Evolutionary conservation across 2,888 invertebrate genomes (phyloP).

Genomic region (Thymelicus sylvestris): DNA sequence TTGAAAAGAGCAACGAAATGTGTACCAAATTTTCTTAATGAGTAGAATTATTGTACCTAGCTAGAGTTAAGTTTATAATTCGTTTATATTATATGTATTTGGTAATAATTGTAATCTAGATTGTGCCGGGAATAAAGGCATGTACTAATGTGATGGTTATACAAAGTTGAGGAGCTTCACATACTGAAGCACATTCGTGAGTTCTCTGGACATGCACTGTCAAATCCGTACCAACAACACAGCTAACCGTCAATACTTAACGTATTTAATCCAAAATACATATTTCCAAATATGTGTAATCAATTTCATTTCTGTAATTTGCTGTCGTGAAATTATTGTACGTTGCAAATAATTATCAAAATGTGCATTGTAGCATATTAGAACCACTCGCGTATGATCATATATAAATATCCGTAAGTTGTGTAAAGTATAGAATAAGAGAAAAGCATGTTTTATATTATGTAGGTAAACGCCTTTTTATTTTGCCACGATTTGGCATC

Average conservation of each 20-base stretch:
- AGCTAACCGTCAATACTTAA: slow-evolving; percentile 18
- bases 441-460: slow-evolving; percentile 83
- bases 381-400: slow-evolving; percentile 69
- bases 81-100: slow-evolving; percentile 28
- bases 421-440: slow-evolving; percentile 81
- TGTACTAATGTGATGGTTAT: not conserved
- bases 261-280: slow-evolving; percentile 40
- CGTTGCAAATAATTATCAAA: slow-evolving; percentile 37
- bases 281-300: slow-evolving; percentile 43
- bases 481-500: slow-evolving; percentile 70
- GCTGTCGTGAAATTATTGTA: slow-evolving; percentile 34
- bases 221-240: slow-evolving; percentile 35
- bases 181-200: not conserved
- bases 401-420: slow-evolving; percentile 64
- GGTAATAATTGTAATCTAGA: slow-evolving; percentile 16
- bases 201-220: slow-evolving; percentile 23
- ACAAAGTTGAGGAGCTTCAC: slow-evolving; percentile 12
- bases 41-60: slow-evolving; percentile 75
- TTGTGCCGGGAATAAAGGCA: slow-evolving; percentile 7
- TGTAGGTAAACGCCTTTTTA: slow-evolving; percentile 78
- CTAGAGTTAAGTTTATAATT: slow-evolving; percentile 65
- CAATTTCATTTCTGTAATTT: slow-evolving; percentile 28
- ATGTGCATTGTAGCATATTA: slow-evolving; percentile 71
- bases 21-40: slow-evolving; percentile 80
- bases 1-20: slow-evolving; percentile 77